A percentile compares a stretch with the other conserved stretches of the same genome.
These are phyloP conservation scores for Matsumyia berberina DNA, from an alignment of 2,888 invertebrate genomes.

Conservation along the genomic window DNA sequence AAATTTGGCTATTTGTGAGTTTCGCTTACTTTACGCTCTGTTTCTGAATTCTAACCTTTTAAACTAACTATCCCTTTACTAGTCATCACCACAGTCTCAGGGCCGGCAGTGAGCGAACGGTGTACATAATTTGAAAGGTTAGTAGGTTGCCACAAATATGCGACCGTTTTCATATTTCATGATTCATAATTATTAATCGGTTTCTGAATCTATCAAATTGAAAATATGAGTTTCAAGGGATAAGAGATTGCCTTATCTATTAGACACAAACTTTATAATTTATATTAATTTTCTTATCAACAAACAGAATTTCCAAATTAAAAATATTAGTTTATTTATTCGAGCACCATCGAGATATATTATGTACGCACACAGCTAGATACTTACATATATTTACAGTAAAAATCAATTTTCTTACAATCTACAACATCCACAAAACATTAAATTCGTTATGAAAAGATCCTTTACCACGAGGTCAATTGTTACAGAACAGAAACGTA, in stretches of 20 bases:
- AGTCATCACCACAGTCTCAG: too few relatives aligned
- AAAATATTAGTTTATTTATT: constrained; percentile 32
- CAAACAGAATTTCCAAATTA: constrained; percentile 24
- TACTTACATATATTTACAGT: background rate
- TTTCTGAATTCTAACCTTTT: too few relatives aligned
- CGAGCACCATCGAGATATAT: constrained; percentile 13
- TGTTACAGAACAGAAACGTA: constrained; percentile 2
- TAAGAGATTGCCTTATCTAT: constrained; percentile 8
- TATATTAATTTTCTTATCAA: background rate
- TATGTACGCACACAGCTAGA: background rate
- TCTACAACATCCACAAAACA: constrained; percentile 1
- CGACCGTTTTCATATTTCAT: too few relatives aligned
- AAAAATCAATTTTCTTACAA: background rate
- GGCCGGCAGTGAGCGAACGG: too few relatives aligned
- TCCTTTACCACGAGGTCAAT: background rate
- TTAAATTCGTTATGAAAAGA: background rate
- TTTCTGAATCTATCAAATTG: too few relatives aligned
- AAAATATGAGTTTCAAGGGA: too few relatives aligned
- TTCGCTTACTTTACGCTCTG: too few relatives aligned
- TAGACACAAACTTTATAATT: background rate
- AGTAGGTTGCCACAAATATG: too few relatives aligned
- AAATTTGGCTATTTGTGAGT: too few relatives aligned
- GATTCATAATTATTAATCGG: too few relatives aligned
- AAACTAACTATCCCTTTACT: too few relatives aligned
- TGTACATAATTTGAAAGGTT: too few relatives aligned